phyloP scores from a whole-genome alignment of 1,140 invertebrate species.

The Drosophila tropicalis region DNA sequence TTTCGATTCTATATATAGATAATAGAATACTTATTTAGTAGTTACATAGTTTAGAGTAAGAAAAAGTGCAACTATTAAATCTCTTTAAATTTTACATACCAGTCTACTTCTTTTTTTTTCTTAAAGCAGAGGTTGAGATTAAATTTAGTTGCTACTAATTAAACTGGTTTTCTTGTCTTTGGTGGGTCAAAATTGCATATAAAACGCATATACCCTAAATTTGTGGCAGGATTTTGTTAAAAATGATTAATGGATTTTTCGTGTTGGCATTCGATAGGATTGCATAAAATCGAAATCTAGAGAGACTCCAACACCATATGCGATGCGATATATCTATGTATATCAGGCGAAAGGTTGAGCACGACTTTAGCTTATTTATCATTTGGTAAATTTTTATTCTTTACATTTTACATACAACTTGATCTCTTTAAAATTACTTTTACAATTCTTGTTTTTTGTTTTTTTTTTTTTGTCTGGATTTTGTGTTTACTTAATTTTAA shows the following conservation, averaged over 20 bases:
- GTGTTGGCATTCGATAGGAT: slow-evolving; percentile 59
- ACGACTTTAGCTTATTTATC: slow-evolving; percentile 58
- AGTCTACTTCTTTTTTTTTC: no score
- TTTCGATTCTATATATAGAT: no score
- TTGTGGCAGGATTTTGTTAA: background rate
- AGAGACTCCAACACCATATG: background rate
- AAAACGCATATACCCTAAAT: background rate
- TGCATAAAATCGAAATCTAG: slow-evolving; percentile 6
- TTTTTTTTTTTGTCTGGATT: background rate
- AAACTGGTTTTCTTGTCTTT: background rate
- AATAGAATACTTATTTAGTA: no score
- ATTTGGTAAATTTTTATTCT: slow-evolving; percentile 78
- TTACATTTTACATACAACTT: slow-evolving; percentile 71
- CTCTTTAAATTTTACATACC: no score
- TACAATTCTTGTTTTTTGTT: slow-evolving; percentile 37
- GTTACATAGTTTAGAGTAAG: no score
- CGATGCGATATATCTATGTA: slow-evolving; percentile 3
- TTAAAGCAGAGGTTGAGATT: no score
- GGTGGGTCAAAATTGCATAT: background rate
- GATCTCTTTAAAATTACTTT: slow-evolving; percentile 63
- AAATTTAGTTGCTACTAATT: no score
- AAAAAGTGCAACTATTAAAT: no score
- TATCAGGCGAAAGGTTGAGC: slow-evolving; percentile 60
- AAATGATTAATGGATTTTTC: slow-evolving; percentile 68
- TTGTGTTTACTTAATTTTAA: background rate